These are phyloP conservation scores for Heterotilapia buettikoferi DNA, from an alignment of 2,113 vertebrate genomes.

Conservation along the genomic window DNA sequence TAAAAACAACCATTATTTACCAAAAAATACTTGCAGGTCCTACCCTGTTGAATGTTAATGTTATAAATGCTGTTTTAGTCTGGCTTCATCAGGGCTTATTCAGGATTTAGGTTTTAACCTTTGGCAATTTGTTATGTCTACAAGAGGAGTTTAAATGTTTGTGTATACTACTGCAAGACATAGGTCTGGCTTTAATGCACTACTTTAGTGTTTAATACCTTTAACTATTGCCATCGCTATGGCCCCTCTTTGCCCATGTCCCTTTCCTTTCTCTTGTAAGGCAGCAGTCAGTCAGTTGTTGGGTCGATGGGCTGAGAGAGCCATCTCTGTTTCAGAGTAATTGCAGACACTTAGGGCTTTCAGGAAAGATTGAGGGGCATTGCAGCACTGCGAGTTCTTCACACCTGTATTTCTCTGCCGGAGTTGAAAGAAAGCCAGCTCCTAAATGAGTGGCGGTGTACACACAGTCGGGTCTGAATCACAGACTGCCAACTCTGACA, in stretches of 20 bases:
- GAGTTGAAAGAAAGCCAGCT: constrained; percentile 14
- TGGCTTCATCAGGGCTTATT: neutral
- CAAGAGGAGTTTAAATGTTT: neutral
- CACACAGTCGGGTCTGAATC: neutral
- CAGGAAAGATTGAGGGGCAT: constrained; percentile 39
- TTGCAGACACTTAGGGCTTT: constrained; percentile 46
- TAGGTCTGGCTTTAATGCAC: neutral
- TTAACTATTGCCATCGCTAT: neutral
- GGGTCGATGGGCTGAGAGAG: neutral
- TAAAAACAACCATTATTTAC: neutral
- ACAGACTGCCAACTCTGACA: constrained; percentile 21
- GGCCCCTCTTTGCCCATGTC: neutral
- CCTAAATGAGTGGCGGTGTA: constrained; percentile 14
- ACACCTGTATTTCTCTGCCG: constrained; percentile 19
- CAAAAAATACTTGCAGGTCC: neutral
- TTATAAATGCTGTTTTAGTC: neutral
- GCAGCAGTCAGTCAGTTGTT: constrained; percentile 1
- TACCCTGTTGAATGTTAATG: neutral
- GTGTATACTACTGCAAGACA: neutral
- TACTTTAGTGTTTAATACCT: neutral
- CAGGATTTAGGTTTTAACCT: neutral
- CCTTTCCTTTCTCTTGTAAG: neutral
- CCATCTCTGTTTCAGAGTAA: constrained; percentile 25
- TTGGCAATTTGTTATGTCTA: neutral
- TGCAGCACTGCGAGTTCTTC: constrained; percentile 2